A percentile compares a stretch with the other conserved stretches of the same genome.
Conservation (phyloP, 2,113 vertebrate species). For the Cheirogaleus medius region DNA sequence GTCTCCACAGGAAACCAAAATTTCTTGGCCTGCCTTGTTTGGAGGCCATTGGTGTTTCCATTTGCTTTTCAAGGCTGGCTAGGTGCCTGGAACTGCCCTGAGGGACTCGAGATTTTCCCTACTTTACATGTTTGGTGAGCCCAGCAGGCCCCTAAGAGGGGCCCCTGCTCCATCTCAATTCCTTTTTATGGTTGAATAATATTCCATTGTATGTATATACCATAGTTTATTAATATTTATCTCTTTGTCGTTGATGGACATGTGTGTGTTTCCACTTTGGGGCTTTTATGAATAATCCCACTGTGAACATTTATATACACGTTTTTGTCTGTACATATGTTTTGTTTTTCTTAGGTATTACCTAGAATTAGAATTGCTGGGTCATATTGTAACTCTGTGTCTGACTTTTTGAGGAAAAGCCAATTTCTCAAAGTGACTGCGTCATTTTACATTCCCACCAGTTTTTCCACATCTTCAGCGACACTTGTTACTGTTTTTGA, state of each 20-base stretch:
- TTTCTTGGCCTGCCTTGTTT: no score
- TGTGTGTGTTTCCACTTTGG: neutral
- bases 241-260: neutral
- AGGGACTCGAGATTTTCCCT: no score
- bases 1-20: no score
- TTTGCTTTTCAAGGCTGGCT: no score
- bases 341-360: neutral
- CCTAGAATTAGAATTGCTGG: neutral
- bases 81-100: no score
- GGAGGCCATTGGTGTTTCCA: no score
- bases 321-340: neutral
- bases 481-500: neutral
- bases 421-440: neutral
- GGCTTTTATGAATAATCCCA: neutral
- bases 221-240: neutral
- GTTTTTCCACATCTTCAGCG: neutral
- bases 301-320: neutral
- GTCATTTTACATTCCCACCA: neutral
- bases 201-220: neutral
- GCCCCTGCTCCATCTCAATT: no score
- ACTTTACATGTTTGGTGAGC: no score
- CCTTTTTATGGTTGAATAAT: neutral
- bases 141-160: no score
- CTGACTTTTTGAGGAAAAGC: neutral
- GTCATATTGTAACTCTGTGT: neutral